Base-by-base conservation (phyloP, 2,113 vertebrate species). In the Pipa parva region DNA sequence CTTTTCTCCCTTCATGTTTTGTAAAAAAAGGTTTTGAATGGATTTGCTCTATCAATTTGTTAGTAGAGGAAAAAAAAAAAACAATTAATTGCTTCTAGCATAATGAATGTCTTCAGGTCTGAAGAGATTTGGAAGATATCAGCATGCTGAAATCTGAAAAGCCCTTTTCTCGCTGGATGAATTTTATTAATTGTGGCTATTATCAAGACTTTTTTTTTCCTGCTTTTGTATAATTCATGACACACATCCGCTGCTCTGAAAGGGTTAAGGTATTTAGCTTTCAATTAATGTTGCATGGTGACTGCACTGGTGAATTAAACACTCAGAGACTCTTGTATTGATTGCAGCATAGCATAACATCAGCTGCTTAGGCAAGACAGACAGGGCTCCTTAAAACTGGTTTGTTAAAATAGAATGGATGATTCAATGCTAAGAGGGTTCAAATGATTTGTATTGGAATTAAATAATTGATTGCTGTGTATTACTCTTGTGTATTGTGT, bases 211-310 rank as follows among this genome's bases (percentile, higher is more conserved):
- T n/a, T n/a, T n/a, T n/a, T n/a, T n/a, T n/a, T n/a, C n/a, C n/a
- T n/a, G n/a, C n/a, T n/a, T n/a, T n/a, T 7, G 9, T n/a, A 6
- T 13, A 8, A 51, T 12, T 11, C 49, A 25, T 13, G 24, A 11
- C 9, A 55, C 5, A 13, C 27, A 7, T 11, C 24, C 9, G 25
- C 25, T 10, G 59, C 42, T 18, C 6, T 26, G 25, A 48, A 46
- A 18, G 3, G 15, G 60, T 63, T 63, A 63, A 63, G n/a, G 18
- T 29, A 9, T 62, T 31, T 13, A 48, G 42, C 59, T 27, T 25
- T 27, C 24, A 28, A 55, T 28, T 55, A 49, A 49, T 49, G 46
- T 49, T 20, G 46, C 18, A 24, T 24, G 12, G 21, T 11, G 46
- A 2, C 22, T 21, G 15, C 9, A 49, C 46, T 49, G 18, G 18